These are phyloP conservation scores for Meandrusa payeni DNA, from an alignment of 2,888 invertebrate species.

Conservation along the genomic window DNA sequence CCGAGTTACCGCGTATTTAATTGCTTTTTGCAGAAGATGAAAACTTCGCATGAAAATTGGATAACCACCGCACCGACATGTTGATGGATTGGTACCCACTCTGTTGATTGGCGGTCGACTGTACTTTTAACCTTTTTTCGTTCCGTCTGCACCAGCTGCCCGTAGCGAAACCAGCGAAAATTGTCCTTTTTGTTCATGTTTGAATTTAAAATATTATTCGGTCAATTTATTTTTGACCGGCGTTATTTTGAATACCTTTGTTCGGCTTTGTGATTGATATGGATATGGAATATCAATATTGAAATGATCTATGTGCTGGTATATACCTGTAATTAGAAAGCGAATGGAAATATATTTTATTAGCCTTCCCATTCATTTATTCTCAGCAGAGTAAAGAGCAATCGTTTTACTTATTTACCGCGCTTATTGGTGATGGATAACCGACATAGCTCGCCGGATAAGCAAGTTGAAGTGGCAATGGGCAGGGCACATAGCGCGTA, in stretches of 20 bases:
- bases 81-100: slow-evolving; percentile 60
- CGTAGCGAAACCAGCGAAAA: slow-evolving; percentile 5
- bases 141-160: slow-evolving; percentile 25
- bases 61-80: slow-evolving; percentile 45
- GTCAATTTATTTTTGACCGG: slow-evolving; percentile 1
- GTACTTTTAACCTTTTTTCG: slow-evolving; percentile 29
- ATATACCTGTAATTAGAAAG: too few species aligned
- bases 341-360: too few species aligned
- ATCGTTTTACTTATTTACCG: too few species aligned
- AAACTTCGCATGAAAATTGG: slow-evolving; percentile 50
- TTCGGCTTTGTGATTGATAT: background rate
- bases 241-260: background rate
- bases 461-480: too few species aligned
- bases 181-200: slow-evolving; percentile 14
- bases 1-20: slow-evolving; percentile 41
- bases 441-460: too few species aligned
- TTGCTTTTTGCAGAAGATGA: slow-evolving; percentile 43
- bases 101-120: slow-evolving; percentile 63
- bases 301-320: too few species aligned
- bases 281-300: too few species aligned
- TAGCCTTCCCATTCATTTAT: too few species aligned
- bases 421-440: too few species aligned
- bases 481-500: too few species aligned
- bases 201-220: slow-evolving; percentile 14
- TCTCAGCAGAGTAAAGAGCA: too few species aligned